These are phyloP conservation scores for Chesias legatella DNA, from an alignment of 2,888 invertebrate species.

Conservation along the genomic window DNA sequence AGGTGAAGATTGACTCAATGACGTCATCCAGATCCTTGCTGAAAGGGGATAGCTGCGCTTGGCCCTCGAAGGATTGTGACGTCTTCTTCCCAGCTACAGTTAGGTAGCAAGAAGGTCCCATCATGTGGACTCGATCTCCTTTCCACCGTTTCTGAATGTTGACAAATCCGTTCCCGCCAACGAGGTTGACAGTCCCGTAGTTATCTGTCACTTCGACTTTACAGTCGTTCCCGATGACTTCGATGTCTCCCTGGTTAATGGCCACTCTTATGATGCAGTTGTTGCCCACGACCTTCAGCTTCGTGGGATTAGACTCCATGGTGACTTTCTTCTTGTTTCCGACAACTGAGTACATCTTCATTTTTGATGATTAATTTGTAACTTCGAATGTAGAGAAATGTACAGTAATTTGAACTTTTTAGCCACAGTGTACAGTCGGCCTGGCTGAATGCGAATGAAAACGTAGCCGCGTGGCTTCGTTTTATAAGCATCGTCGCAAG, in stretches of 20 bases:
- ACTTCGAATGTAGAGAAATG: conserved; percentile 19
- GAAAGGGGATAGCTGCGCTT: conserved; percentile 70
- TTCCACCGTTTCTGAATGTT: conserved; percentile 54
- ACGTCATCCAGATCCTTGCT: conserved; percentile 73
- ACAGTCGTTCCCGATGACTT: conserved; percentile 72
- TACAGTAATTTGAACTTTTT: conserved; percentile 4
- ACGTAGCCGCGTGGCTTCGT: conserved; percentile 11
- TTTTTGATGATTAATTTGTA: conserved; percentile 37
- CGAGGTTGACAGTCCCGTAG: conserved; percentile 59
- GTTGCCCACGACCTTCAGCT: conserved; percentile 67
- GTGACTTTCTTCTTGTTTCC: conserved; percentile 76
- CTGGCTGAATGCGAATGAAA: background rate
- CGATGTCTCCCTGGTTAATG: conserved; percentile 65
- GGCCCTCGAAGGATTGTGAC: conserved; percentile 56
- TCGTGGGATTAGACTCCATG: conserved; percentile 62
- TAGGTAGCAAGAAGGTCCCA: conserved; percentile 57
- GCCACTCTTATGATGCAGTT: conserved; percentile 62
- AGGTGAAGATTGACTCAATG: conserved; percentile 70
- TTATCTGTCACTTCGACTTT: conserved; percentile 62
- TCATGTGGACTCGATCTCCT: conserved; percentile 60
- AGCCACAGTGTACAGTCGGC: background rate
- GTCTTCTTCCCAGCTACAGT: conserved; percentile 64
- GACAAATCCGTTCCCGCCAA: conserved; percentile 63
- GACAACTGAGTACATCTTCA: conserved; percentile 71
- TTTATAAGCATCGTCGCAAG: conserved; percentile 41